A percentile compares a stretch with the other conserved stretches of the same genome.
phyloP scores from a whole-genome alignment of 2,888 invertebrate species.

The Therioaphis trifolii region DNA sequence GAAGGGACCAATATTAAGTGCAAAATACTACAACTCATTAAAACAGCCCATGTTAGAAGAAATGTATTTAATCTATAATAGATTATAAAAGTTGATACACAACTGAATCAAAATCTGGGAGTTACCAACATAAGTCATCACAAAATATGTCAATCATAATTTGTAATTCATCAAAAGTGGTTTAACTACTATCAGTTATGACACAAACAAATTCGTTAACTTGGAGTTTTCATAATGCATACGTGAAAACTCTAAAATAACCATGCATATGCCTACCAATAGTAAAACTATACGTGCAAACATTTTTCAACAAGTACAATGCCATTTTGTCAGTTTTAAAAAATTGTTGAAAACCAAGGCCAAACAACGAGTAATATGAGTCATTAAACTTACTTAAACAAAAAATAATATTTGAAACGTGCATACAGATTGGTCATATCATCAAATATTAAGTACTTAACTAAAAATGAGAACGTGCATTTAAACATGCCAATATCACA shows the following conservation, averaged over 20 bases:
- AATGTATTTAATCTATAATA: no score
- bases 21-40: no score
- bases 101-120: no score
- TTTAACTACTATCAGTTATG: no score
- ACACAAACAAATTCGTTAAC: no score
- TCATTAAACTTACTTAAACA: constrained; percentile 8
- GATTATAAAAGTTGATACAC: no score
- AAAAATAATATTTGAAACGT: constrained; percentile 24
- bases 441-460: neutral
- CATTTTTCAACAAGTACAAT: constrained; percentile 20
- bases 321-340: neutral
- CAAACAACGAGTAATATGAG: constrained; percentile 8
- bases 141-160: no score
- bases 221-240: neutral
- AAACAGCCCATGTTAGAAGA: no score
- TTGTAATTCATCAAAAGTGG: no score
- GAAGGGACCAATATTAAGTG: no score
- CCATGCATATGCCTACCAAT: constrained; percentile 5
- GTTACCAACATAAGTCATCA: no score
- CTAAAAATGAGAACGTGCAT: constrained; percentile 29
- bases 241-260: constrained; percentile 10
- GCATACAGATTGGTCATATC: neutral
- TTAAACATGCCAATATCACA: constrained; percentile 32
- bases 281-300: neutral
- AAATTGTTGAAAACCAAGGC: neutral